phyloP scores from a whole-genome alignment of 64 coral and sea anemone species.

The Orbicella faveolata region DNA sequence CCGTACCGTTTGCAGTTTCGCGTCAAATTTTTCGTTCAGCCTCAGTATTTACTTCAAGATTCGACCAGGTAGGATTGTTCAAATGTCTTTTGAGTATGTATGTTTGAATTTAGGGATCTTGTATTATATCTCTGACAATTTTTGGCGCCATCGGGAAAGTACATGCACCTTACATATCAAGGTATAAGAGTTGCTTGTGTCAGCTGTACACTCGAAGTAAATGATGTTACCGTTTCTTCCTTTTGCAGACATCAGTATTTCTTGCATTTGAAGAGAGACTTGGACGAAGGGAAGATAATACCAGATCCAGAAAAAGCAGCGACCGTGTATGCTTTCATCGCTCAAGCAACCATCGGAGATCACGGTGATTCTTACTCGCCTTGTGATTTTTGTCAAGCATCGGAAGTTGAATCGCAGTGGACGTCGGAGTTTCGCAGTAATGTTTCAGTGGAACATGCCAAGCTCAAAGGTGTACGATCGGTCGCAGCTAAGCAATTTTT shows the following conservation, averaged over 20 bases:
- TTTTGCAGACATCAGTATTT: constrained; percentile 87
- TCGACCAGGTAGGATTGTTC: constrained; percentile 48
- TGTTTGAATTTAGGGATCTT: neutral
- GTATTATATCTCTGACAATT: neutral
- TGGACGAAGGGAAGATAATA: constrained; percentile 61
- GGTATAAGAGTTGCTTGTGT: neutral
- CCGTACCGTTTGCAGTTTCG: constrained; percentile 73
- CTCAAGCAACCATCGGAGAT: constrained; percentile 76
- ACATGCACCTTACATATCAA: neutral
- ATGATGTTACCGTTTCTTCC: constrained; percentile 22
- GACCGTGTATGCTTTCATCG: constrained; percentile 59
- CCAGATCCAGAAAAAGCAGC: constrained; percentile 58
- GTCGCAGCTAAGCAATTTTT: constrained; percentile 82
- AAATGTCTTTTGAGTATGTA: neutral
- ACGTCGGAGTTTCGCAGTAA: constrained; percentile 51
- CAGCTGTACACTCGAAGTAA: neutral
- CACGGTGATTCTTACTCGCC: constrained; percentile 38
- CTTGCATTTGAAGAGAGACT: constrained; percentile 71
- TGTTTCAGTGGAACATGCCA: constrained; percentile 71
- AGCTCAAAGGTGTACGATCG: constrained; percentile 72
- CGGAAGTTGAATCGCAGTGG: constrained; percentile 34
- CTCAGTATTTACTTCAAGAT: constrained; percentile 73
- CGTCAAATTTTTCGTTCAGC: constrained; percentile 80
- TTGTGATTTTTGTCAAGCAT: constrained; percentile 35
- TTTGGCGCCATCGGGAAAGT: neutral